Evolutionary conservation across 2,797 vertebrate species (phyloP).

Genomic region (Amniataba percoides): DNA sequence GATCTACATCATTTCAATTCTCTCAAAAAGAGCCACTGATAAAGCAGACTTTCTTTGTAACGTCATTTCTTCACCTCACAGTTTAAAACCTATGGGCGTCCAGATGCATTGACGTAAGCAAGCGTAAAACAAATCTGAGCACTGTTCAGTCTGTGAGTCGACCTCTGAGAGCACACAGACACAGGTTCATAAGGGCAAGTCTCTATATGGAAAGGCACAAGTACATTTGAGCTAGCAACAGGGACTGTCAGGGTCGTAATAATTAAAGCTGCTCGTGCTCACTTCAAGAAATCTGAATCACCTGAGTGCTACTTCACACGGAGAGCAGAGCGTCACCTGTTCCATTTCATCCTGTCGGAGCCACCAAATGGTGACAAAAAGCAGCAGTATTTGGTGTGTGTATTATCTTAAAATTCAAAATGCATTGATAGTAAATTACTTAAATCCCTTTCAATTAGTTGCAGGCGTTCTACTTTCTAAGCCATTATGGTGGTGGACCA

Average conservation of each 20-base stretch:
- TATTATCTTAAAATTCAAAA: slow-evolving; percentile 3
- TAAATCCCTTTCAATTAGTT: background rate
- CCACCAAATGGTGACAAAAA: background rate
- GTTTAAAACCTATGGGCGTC: slow-evolving; percentile 18
- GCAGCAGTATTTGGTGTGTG: background rate
- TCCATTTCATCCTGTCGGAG: background rate
- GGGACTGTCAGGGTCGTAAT: background rate
- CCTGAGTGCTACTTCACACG: background rate
- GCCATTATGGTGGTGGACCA: background rate
- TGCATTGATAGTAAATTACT: background rate
- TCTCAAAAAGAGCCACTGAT: slow-evolving; percentile 52
- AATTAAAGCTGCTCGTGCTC: background rate
- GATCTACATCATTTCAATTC: slow-evolving; percentile 69
- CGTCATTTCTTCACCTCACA: slow-evolving; percentile 58
- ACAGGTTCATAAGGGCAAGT: background rate
- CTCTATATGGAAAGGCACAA: background rate
- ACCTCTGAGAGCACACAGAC: background rate
- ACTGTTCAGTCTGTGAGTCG: background rate
- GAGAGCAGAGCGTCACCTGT: background rate
- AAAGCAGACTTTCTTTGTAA: slow-evolving; percentile 40
- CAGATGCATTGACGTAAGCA: background rate
- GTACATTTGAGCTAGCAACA: background rate
- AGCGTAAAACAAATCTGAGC: background rate
- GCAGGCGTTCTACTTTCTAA: background rate
- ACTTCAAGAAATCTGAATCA: background rate